Evolutionary conservation across 2,113 vertebrate genomes (phyloP).

Genomic region (Micromys minutus): DNA sequence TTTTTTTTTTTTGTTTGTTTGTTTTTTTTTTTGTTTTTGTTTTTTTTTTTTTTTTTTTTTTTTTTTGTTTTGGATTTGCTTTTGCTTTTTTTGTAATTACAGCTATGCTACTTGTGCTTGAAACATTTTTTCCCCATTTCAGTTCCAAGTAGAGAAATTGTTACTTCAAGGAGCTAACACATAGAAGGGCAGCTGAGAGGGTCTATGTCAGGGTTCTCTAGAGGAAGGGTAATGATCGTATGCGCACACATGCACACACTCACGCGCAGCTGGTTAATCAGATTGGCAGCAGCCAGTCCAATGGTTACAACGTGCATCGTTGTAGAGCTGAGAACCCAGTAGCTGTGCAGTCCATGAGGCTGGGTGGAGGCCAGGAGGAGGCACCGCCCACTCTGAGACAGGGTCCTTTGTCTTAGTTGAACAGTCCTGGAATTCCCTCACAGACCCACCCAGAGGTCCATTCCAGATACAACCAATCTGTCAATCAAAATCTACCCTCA

Average conservation of each 20-base stretch:
- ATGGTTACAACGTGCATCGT: neutral
- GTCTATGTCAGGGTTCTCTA: neutral
- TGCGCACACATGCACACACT: rapidly evolving
- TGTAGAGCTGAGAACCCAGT: neutral
- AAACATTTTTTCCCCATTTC: neutral
- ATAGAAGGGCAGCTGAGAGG: neutral
- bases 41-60: neutral
- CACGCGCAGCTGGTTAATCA: neutral
- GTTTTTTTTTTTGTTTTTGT: neutral
- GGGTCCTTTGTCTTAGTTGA: neutral
- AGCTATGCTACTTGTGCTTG: neutral
- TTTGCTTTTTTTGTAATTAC: neutral
- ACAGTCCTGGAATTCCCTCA: neutral
- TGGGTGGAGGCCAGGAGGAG: neutral
- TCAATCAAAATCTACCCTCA: neutral
- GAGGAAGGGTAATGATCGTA: neutral
- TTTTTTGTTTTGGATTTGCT: neutral
- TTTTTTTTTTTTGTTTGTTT: neutral
- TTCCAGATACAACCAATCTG: neutral
- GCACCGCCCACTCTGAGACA: neutral
- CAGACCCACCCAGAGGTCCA: neutral
- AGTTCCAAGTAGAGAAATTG: neutral
- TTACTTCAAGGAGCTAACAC: neutral
- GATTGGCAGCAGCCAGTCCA: no score
- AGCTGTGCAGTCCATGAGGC: neutral